These are phyloP conservation scores for Typhlomys cinereus DNA, from an alignment of 2,113 vertebrate species.

Conservation along the genomic window DNA sequence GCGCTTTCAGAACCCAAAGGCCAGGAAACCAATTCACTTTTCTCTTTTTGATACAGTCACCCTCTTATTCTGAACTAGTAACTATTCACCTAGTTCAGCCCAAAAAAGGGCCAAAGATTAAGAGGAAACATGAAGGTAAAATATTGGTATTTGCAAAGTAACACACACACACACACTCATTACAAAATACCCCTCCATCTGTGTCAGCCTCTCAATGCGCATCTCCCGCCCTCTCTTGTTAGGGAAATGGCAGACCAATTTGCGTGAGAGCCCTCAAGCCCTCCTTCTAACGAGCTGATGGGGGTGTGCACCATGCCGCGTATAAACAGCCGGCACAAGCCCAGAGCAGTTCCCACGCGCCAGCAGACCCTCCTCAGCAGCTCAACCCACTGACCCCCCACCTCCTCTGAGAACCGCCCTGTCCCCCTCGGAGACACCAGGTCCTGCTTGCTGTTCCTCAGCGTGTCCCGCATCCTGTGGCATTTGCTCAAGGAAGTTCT, in stretches of 20 bases:
- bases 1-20: constrained; percentile 23
- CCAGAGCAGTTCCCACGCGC: not conserved
- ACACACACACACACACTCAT: not conserved
- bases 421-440: not conserved
- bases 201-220: not conserved
- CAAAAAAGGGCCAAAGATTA: not conserved
- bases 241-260: not conserved
- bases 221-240: not conserved
- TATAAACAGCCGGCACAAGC: not conserved
- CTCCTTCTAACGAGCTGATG: not conserved
- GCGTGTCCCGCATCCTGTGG: not conserved
- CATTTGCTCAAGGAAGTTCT: not conserved
- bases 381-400: not conserved
- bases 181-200: not conserved
- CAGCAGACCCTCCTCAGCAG: not conserved
- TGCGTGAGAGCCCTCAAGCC: constrained; percentile 19
- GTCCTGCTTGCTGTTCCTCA: not conserved
- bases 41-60: not conserved
- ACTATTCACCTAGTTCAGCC: not conserved
- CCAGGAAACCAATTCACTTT: not conserved
- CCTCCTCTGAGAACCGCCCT: not conserved
- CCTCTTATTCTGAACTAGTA: constrained; percentile 10
- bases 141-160: not conserved
- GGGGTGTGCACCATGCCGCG: not conserved
- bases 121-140: not conserved